phyloP scores from a whole-genome alignment of 2,888 invertebrate species.

The Pseudanteris insignis region DNA sequence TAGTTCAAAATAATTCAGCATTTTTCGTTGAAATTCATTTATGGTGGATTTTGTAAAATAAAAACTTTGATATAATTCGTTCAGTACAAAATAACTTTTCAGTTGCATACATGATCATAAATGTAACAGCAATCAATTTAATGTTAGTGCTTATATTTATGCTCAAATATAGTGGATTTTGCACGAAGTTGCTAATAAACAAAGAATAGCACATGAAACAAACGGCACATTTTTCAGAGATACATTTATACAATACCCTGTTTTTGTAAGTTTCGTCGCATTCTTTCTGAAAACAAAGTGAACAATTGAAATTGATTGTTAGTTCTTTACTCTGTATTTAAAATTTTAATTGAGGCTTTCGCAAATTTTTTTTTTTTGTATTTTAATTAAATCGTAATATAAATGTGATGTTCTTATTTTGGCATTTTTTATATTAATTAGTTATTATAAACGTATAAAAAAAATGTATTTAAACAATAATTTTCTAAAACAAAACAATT shows the following conservation, averaged over 20 bases:
- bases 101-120: slow-evolving; percentile 48
- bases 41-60: too few species aligned
- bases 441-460: too few species aligned
- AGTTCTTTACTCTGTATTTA: not conserved
- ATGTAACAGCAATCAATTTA: slow-evolving; percentile 58
- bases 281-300: slow-evolving; percentile 79
- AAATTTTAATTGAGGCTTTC: slow-evolving; percentile 8
- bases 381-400: too few species aligned
- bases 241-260: slow-evolving; percentile 75
- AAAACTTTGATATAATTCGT: too few species aligned
- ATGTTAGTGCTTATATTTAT: slow-evolving; percentile 54
- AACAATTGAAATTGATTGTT: slow-evolving; percentile 57
- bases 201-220: slow-evolving; percentile 65
- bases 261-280: slow-evolving; percentile 85
- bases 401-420: too few species aligned
- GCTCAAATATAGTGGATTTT: slow-evolving; percentile 56
- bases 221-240: slow-evolving; percentile 66
- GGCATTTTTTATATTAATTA: too few species aligned
- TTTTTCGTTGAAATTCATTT: too few species aligned
- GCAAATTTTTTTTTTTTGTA: too few species aligned
- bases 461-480: too few species aligned
- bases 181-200: slow-evolving; percentile 56
- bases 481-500: too few species aligned
- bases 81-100: slow-evolving; percentile 47
- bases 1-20: too few species aligned